phyloP scores from a whole-genome alignment of 2,797 vertebrate genomes.

The Pseudopleuronectes americanus region DNA sequence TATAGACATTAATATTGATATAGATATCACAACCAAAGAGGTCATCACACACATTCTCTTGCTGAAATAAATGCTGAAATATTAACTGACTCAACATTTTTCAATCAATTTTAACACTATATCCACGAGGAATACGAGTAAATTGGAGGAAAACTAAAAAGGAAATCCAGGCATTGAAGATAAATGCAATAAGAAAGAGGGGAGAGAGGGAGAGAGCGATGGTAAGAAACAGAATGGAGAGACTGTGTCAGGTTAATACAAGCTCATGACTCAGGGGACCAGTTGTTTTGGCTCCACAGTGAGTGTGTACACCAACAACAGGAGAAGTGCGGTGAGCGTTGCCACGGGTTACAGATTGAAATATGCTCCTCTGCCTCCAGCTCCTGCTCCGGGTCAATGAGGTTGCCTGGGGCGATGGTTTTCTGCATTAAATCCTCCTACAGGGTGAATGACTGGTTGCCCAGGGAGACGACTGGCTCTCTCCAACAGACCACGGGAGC shows the following conservation, averaged over 20 bases:
- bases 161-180: neutral
- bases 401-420: conserved; percentile 50
- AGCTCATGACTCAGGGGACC: conserved; percentile 38
- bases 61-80: neutral
- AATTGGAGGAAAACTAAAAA: no score
- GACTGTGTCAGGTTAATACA: conserved; percentile 42
- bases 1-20: neutral
- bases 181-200: neutral
- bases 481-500: neutral
- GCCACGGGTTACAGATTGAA: conserved; percentile 55
- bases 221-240: conserved; percentile 19
- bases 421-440: conserved; percentile 61
- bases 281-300: conserved; percentile 40
- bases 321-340: conserved; percentile 33
- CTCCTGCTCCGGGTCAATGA: conserved; percentile 40
- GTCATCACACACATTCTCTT: neutral
- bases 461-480: conserved; percentile 42
- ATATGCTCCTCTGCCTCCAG: conserved; percentile 53
- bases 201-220: neutral
- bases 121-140: no score
- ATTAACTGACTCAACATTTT: no score
- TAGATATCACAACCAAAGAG: neutral
- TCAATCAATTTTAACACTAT: no score
- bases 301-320: conserved; percentile 16
- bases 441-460: conserved; percentile 59